Base-by-base conservation (phyloP, 1,140 invertebrate genomes). In the Neodiprion lecontei region DNA sequence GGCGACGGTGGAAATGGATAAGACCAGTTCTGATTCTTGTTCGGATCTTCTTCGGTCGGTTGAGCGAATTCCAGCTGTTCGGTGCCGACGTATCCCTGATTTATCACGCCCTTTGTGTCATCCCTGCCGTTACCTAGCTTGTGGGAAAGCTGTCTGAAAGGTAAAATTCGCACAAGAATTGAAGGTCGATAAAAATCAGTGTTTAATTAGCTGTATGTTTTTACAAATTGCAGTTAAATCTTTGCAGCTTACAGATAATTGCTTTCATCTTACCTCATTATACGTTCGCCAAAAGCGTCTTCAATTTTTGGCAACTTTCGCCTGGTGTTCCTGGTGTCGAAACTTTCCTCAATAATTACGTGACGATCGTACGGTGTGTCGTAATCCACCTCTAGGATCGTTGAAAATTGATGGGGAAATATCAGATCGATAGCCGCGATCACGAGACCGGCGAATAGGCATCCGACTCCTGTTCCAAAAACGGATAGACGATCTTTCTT, bases 321-420 rank as follows among this genome's bases (percentile, higher is more conserved):
- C 86, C 83, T 90, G 80, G 89, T 91, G 89, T 85, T 90, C 49
- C 92, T 89, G n/a, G 91, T 93, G 78, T 95, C 93, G 79, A 94
- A 92, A 79, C 95, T 96, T 84, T 97, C 96, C 79, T 97, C 95
- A 69, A 97, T 95, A 23, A 97, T 96, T 21, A 97, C 95, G 84
- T 97, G 96, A 49, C 96, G 89, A 84, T 97, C 96, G 78, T 97
- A 97, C 0, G 96, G 96, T 1, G 96, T 98, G 82, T 96, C 96
- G 83, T 97, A 97, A 86, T 98, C 96, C 14, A 98, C 95, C 84
- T 98, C 96, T 65, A 98, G 86, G 71, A 97, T 95, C 0, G 96
- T 97, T 12, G 96, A 96, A 88, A 98, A 98, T 79, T 94, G 93
- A 86, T 97, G 95, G 9, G 96, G 96, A 88, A 94, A 97, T 48